Evolutionary conservation across 2,797 vertebrate species (phyloP), one percentile per base, ranked within the genome.

Genomic region (Spinus olivaceus): DNA sequence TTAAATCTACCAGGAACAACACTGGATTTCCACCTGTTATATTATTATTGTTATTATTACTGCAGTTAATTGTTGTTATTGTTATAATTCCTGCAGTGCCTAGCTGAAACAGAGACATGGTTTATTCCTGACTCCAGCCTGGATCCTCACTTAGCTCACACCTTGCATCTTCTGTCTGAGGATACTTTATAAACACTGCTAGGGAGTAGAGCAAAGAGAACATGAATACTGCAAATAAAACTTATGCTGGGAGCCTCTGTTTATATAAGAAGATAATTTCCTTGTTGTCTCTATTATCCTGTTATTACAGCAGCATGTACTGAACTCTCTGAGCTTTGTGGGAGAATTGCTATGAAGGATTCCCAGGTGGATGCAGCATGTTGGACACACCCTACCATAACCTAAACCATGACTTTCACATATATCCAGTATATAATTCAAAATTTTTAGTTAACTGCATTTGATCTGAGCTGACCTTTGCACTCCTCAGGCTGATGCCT

Each of bases 301-400:
- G 23, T 25, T 44, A 12, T 15, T 28, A 21, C 2, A 25, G 30
- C 8, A 28, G 22, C 18, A 42, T 19, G 16, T 35, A 8, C 30
- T 37, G 22, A 49, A 9, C 22, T 28, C 28, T 17, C 27, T 17
- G 44, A 65, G 25, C 12, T 44, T 28, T 6, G 0, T 33, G 46
- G 46, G 39, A 46, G 17, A 30, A 10, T 28, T 57, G 18, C 4
- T 24, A 7, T 3, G 46, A 46, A 20, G 9, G 28, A 12, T 8
- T 6, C 14, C 9, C 37, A 39, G 22, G 33, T 30, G 14, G 24
- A 44, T 15, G 28, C 60, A 59, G 39, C 2, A 0, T 1, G 3
- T 23, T 49, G 32, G n/a, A 57, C n/a, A 12, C 15, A 21, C 7
- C 9, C 13, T 10, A 8, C 19, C 28, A 37, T 4, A 42, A 50